Evolutionary conservation across 2,888 invertebrate species (phyloP).

Genomic region (Drosophila mettleri): DNA sequence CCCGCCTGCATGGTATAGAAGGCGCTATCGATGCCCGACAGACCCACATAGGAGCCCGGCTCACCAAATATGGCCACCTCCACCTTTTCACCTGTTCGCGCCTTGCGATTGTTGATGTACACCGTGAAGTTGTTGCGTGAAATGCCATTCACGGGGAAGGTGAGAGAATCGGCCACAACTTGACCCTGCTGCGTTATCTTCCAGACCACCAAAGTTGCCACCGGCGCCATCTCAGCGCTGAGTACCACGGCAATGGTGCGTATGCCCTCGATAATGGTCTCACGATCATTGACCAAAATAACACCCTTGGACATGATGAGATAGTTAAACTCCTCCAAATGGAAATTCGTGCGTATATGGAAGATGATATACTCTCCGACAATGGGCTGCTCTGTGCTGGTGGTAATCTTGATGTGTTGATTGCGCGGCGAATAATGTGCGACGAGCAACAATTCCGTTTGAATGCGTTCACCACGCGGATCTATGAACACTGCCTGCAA

Average conservation of each 20-base stretch:
- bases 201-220: slow-evolving; percentile 95
- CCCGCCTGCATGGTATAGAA: slow-evolving; percentile 97
- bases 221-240: slow-evolving; percentile 96
- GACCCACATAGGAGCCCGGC: slow-evolving; percentile 96
- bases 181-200: slow-evolving; percentile 92
- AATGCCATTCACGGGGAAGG: slow-evolving; percentile 98
- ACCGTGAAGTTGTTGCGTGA: slow-evolving; percentile 96
- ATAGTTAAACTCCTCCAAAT: slow-evolving; percentile 95
- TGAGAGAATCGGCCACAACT: slow-evolving; percentile 95
- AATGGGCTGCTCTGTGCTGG: slow-evolving; percentile 92
- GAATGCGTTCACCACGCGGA: slow-evolving; percentile 88
- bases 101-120: slow-evolving; percentile 95
- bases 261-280: slow-evolving; percentile 91
- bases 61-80: slow-evolving; percentile 97
- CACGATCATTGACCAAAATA: slow-evolving; percentile 93
- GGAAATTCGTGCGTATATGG: slow-evolving; percentile 96
- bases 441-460: slow-evolving; percentile 89
- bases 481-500: slow-evolving; percentile 86
- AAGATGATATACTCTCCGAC: slow-evolving; percentile 98
- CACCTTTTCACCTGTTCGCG: slow-evolving; percentile 95
- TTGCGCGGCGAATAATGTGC: slow-evolving; percentile 93
- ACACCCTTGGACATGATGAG: slow-evolving; percentile 97
- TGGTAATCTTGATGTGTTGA: slow-evolving; percentile 92
- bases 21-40: slow-evolving; percentile 95
- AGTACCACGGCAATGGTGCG: slow-evolving; percentile 93